Evolutionary conservation across 2,113 vertebrate species (phyloP), one percentile per base, ranked within the genome.

Genomic region (Nansenia antarctica): DNA sequence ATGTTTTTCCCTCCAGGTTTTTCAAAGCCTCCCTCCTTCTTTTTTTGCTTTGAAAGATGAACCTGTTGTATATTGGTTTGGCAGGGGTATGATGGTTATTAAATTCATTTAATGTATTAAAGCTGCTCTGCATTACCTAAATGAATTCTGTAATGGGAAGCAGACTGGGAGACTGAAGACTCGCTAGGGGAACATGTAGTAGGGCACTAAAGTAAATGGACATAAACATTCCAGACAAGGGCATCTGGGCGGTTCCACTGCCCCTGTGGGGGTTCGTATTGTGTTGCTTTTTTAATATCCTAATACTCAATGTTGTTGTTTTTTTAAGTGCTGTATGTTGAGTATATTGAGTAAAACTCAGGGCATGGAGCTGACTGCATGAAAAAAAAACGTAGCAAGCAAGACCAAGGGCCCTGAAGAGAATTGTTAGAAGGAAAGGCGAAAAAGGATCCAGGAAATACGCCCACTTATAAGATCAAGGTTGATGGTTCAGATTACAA

Each of bases 61-160:
- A 82, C 67, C 84, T 80, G 83, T 78, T 85, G 78, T 82, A 65
- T 64, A 9, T 27, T 76, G 76, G 37, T 57, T 76, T 85, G 83
- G 81, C 80, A 82, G 70, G 26, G 66, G 63, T 74, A 69, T 59
- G 70, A 67, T 54, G 27, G 81, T 90, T 88, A 91, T 91, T 88
- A 85, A 88, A 88, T 85, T 80, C 65, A 88, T 89, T 80, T 77
- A 82, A 86, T 91, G 83, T 82, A 85, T 89, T 83, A 85, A 88
- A 89, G 82, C 86, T 91, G 86, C 57, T 85, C 75, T 80, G 64
- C 77, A 89, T 90, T 90, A 88, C 77, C 71, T 77, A 85, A 86
- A 87, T 90, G 35, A 85, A 69, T 81, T 82, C 80, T 85, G 85
- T 85, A 80, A 78, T 81, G 65, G 67, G 62, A 73, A 69, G 54